Conservation (phyloP, 1,140 invertebrate genomes). For the Ptiloglossa arizonensis region DNA sequence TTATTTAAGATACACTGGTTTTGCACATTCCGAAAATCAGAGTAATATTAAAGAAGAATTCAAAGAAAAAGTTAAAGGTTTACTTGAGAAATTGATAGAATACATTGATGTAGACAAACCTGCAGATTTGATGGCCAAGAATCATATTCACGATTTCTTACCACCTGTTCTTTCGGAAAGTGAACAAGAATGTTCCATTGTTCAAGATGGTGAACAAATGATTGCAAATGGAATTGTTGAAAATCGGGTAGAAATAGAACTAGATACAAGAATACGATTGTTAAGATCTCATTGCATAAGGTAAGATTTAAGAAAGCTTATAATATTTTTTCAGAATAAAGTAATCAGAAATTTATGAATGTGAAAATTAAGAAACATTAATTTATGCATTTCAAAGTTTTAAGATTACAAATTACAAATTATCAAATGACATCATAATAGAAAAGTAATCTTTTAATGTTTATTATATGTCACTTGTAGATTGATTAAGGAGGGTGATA, state of each 20-base stretch:
- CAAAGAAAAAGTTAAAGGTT: constrained; percentile 82
- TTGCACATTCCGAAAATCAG: constrained; percentile 73
- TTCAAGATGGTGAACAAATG: constrained; percentile 87
- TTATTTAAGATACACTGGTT: constrained; percentile 89
- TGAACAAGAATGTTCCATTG: constrained; percentile 87
- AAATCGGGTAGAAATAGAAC: constrained; percentile 85
- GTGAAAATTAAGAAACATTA: no score
- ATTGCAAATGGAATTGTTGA: constrained; percentile 84
- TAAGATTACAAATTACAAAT: no score
- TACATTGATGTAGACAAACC: constrained; percentile 90
- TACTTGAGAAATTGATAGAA: constrained; percentile 85
- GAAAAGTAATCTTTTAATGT: background rate
- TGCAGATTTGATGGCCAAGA: constrained; percentile 92
- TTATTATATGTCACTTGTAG: constrained; percentile 70
- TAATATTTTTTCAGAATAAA: background rate
- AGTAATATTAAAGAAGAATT: constrained; percentile 83
- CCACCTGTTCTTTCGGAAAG: constrained; percentile 88
- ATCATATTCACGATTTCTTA: constrained; percentile 92
- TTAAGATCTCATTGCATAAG: constrained; percentile 87
- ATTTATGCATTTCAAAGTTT: no score
- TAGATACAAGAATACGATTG: constrained; percentile 87
- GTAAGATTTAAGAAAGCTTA: constrained; percentile 72
- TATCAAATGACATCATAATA: no score
- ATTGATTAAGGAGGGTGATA: constrained; percentile 85
- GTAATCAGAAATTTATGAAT: no score